A percentile compares a stretch with the other conserved stretches of the same genome.
These are phyloP conservation scores for Fukomys damarensis DNA, from an alignment of 2,113 vertebrate genomes.

Conservation along the genomic window DNA sequence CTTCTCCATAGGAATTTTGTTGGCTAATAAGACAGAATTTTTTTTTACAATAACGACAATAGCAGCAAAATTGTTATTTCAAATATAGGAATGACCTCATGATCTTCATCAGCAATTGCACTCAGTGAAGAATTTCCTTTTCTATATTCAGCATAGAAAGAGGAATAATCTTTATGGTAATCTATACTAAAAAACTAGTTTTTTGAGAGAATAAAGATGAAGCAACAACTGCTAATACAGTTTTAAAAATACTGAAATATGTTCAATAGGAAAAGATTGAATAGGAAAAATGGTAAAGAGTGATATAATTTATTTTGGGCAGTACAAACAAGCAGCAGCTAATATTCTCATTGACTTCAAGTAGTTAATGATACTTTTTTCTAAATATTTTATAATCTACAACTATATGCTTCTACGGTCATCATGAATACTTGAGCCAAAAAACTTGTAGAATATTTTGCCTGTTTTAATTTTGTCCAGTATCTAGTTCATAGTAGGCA, in stretches of 20 bases:
- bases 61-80: background rate
- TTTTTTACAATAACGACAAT: background rate
- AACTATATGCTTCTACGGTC: background rate
- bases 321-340: background rate
- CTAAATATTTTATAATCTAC: background rate
- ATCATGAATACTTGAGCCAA: background rate
- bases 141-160: background rate
- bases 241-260: background rate
- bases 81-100: background rate
- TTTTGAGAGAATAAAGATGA: background rate
- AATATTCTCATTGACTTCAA: background rate
- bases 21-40: background rate
- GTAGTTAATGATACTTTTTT: background rate
- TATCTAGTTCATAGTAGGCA: background rate
- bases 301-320: background rate
- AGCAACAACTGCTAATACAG: background rate
- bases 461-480: background rate
- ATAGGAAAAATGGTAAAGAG: background rate
- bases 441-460: background rate
- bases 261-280: background rate
- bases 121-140: background rate
- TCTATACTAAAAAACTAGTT: background rate
- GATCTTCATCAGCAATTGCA: background rate
- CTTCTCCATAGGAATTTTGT: background rate
- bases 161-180: background rate